Percentiles rank a stretch among this genome's conserved stretches.
Evolutionary conservation across 1,140 invertebrate genomes (phyloP).

Genomic region (Scaptodrosophila lebanonensis): DNA sequence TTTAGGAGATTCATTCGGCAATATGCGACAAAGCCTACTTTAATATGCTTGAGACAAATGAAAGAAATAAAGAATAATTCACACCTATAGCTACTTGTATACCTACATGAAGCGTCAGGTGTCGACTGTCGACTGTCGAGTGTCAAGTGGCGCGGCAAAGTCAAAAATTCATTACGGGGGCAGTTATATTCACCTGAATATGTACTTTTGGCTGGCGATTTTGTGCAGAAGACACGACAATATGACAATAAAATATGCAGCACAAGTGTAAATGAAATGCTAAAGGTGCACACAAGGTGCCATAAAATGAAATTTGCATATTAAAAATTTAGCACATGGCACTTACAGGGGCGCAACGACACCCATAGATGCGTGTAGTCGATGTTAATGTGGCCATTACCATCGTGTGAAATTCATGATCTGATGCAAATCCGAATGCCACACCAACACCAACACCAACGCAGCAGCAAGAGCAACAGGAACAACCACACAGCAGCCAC

Average conservation of each 20-base stretch:
- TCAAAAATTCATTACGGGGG: neutral
- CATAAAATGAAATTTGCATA: conserved; percentile 52
- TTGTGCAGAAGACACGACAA: conserved; percentile 42
- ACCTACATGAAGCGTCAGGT: too few relatives aligned
- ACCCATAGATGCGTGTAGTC: conserved; percentile 65
- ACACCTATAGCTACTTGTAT: too few relatives aligned
- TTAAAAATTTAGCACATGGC: conserved; percentile 72
- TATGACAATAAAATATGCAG: conserved; percentile 59
- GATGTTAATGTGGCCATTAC: conserved; percentile 68
- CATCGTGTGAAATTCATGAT: conserved; percentile 68
- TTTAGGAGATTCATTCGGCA: too few relatives aligned
- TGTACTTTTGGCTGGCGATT: conserved; percentile 61
- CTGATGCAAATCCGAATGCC: conserved; percentile 67
- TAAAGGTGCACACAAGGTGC: conserved; percentile 24
- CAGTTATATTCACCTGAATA: conserved; percentile 36
- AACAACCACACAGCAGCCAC: too few relatives aligned
- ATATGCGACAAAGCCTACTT: too few relatives aligned
- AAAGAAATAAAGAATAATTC: too few relatives aligned
- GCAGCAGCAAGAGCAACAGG: too few relatives aligned
- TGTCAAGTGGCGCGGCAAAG: too few relatives aligned
- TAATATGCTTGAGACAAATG: too few relatives aligned
- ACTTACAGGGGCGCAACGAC: conserved; percentile 9
- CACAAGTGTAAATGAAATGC: conserved; percentile 71
- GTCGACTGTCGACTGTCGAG: too few relatives aligned
- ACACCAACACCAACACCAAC: too few relatives aligned